A percentile compares a stretch with the other conserved stretches of the same genome.
These are phyloP conservation scores for Abramis brama DNA, from an alignment of 2,113 vertebrate genomes.

Conservation along the genomic window DNA sequence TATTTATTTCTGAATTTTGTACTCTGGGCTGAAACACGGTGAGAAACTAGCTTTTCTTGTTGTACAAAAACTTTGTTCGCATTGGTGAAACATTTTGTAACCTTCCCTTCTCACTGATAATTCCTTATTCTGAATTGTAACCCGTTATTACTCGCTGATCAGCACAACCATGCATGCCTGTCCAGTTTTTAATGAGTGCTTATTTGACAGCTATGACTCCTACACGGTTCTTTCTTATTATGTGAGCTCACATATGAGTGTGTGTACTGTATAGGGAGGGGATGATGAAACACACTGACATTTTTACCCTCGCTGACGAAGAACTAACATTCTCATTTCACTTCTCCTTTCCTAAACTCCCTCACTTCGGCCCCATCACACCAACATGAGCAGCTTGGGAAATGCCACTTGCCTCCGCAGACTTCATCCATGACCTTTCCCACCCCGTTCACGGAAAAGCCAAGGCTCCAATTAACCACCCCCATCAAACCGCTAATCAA, in stretches of 20 bases:
- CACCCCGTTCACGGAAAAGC: not conserved
- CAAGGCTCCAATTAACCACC: conserved; percentile 18
- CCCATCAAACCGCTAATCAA: conserved; percentile 7
- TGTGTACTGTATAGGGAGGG: conserved; percentile 1
- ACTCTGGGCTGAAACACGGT: not conserved
- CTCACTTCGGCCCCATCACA: not conserved
- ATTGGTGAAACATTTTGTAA: conserved; percentile 35
- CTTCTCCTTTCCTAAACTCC: not conserved
- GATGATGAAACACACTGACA: conserved; percentile 49
- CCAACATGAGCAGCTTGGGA: not conserved
- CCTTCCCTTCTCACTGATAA: conserved; percentile 1
- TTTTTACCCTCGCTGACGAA: conserved; percentile 28
- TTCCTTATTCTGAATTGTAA: not conserved
- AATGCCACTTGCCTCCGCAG: conserved; percentile 12
- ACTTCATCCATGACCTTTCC: conserved; percentile 32
- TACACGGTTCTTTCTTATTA: not conserved
- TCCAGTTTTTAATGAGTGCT: conserved; percentile 38
- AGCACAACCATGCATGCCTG: conserved; percentile 9
- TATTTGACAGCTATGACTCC: conserved; percentile 26
- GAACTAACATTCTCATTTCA: conserved; percentile 26
- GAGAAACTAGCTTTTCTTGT: not conserved
- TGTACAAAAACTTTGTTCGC: not conserved
- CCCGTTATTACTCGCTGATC: not conserved
- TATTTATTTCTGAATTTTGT: conserved; percentile 16
- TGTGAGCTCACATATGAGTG: conserved; percentile 22